Base-by-base conservation (phyloP, 2,797 vertebrate genomes). In the Gymnopithys bicolor region DNA sequence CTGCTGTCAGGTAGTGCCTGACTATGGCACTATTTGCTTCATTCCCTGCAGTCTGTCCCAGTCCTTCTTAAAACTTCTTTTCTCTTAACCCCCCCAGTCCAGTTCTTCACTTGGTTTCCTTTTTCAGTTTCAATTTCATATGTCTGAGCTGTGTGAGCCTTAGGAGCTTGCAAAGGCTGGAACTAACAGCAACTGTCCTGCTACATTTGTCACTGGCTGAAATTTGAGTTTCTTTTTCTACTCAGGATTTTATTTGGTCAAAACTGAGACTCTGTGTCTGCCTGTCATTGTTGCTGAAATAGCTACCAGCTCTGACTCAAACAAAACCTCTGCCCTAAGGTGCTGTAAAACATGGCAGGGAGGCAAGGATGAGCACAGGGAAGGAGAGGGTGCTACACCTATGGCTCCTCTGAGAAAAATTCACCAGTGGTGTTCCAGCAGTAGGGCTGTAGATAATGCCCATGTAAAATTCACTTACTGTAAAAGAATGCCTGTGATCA, bases 381-480 rank as follows among this genome's bases (percentile, higher is more conserved):
- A 46, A 55, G 66, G 55, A 78, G 8, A 35, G 4, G 13, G 23
- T 78, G 37, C 41, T 69, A 30, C 56, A 19, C 32, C 37, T 70
- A 28, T 0, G 7, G 6, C 11, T 62, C n/a, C 58, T 49, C 10
- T 55, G 21, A 62, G 51, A 16, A 66, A 63, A 86, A 60, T 6
- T 88, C 23, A 37, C 18, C 25, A 30, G 23, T 25, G 16, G 11
- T 16, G 8, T 91, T 91, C 64, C 27, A 80, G 8, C 33, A 30
- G 55, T 30, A 55, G 48, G 10, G 22, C 71, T 89, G 89, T 92
- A 90, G 92, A 69, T 78, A 85, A 92, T 80, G 69, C 91, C 53
- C 60, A 76, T 90, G 87, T 71, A 91, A 95, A 91, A 95, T 94
- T 91, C 53, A 95, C 75, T 62, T 89, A 49, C 49, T 89, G 94